These are phyloP conservation scores for Flexamia atlantica DNA, from an alignment of 2,888 invertebrate species.

Conservation along the genomic window DNA sequence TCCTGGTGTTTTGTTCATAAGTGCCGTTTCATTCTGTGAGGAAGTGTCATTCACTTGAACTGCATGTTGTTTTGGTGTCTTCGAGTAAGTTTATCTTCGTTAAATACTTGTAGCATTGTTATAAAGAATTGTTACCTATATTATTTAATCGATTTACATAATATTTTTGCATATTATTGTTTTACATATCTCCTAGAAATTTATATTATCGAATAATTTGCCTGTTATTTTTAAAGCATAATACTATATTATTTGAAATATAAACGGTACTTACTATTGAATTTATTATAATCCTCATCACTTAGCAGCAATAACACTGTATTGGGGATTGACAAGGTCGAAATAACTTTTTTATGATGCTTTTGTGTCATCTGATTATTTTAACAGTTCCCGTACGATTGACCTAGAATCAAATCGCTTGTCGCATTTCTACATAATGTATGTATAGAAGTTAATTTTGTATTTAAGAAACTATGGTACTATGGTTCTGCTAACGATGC, in stretches of 20 bases:
- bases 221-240: neutral
- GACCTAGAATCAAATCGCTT: constrained; percentile 56
- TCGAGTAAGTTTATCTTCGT: neutral
- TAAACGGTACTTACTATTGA: neutral
- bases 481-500: constrained; percentile 44
- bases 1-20: constrained; percentile 27
- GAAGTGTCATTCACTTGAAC: neutral
- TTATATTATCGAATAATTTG: neutral
- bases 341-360: constrained; percentile 40
- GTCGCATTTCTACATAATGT: constrained; percentile 55
- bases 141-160: constrained; percentile 16
- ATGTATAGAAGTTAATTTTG: constrained; percentile 54
- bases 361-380: constrained; percentile 46
- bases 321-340: neutral
- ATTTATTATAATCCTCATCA: neutral
- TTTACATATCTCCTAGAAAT: neutral
- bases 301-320: constrained; percentile 48
- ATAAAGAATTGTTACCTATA: constrained; percentile 11
- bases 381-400: constrained; percentile 28
- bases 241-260: neutral
- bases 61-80: constrained; percentile 15
- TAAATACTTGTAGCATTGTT: neutral
- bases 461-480: constrained; percentile 53
- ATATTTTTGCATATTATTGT: constrained; percentile 14
- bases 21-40: constrained; percentile 20